Evolutionary conservation across 2,888 invertebrate genomes (phyloP).

Genomic region (Minunthozetes semirufus): DNA sequence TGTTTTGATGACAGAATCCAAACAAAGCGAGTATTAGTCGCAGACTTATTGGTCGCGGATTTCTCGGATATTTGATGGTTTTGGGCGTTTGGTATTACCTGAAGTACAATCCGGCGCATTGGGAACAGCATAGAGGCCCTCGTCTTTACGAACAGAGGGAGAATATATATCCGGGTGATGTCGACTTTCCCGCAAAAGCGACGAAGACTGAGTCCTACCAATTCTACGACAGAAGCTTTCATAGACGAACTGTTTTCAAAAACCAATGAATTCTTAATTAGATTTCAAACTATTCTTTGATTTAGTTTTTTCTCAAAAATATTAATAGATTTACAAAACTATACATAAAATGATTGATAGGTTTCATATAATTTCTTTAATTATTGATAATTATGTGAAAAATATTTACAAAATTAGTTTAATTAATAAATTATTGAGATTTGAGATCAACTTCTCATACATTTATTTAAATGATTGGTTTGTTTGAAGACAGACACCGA

Average conservation of each 20-base stretch:
- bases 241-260: constrained; percentile 46
- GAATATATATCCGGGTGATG: constrained; percentile 38
- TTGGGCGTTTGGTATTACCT: constrained; percentile 64
- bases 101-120: constrained; percentile 59
- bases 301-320: too few species aligned
- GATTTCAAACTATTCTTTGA: too few species aligned
- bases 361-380: too few species aligned
- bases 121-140: constrained; percentile 28
- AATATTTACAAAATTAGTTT: not conserved
- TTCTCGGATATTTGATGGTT: constrained; percentile 53
- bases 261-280: not conserved
- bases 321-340: too few species aligned
- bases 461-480: too few species aligned
- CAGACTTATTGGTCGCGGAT: constrained; percentile 59
- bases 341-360: too few species aligned
- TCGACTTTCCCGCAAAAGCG: constrained; percentile 37
- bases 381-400: too few species aligned
- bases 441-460: not conserved
- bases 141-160: constrained; percentile 5
- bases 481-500: too few species aligned
- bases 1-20: constrained; percentile 55
- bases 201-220: constrained; percentile 54
- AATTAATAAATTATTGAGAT: not conserved
- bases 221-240: constrained; percentile 67
- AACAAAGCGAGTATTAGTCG: constrained; percentile 56